phyloP scores from a whole-genome alignment of 1,140 invertebrate genomes.

The Carposina sasakii region DNA sequence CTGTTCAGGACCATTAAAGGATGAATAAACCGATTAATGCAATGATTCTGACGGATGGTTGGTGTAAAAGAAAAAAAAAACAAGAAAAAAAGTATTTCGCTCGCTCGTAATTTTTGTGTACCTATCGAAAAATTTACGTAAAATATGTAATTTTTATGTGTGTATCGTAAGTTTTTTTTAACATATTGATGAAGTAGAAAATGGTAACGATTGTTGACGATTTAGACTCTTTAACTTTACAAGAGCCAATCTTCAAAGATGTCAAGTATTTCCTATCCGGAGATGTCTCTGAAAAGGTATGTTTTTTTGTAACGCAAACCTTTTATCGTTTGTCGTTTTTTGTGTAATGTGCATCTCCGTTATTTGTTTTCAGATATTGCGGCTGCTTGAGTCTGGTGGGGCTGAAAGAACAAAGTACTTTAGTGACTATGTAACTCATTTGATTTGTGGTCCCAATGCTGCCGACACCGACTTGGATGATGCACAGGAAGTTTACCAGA shows the following conservation, averaged over 20 bases:
- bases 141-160: constrained; percentile 28
- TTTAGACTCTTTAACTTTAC: constrained; percentile 67
- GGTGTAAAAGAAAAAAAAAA: constrained; percentile 44
- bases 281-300: constrained; percentile 78
- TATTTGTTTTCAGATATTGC: constrained; percentile 78
- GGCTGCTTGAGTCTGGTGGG: constrained; percentile 84
- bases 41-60: too few species aligned
- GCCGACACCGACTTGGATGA: constrained; percentile 86
- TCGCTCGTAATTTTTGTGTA: too few species aligned
- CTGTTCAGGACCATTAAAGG: too few species aligned
- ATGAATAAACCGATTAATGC: too few species aligned
- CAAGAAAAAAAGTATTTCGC: too few species aligned
- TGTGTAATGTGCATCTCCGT: constrained; percentile 39
- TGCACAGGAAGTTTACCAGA: constrained; percentile 92
- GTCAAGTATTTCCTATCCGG: constrained; percentile 83
- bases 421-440: constrained; percentile 90
- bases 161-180: constrained; percentile 39
- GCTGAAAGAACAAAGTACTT: constrained; percentile 89
- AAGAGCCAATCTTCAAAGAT: constrained; percentile 74
- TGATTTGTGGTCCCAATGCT: constrained; percentile 87
- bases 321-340: constrained; percentile 8
- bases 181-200: constrained; percentile 56
- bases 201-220: constrained; percentile 72
- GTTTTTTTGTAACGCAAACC: constrained; percentile 46
- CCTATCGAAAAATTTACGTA: too few species aligned